Conservation (phyloP, 2,888 invertebrate genomes). For the Iphiclides podalirius region DNA sequence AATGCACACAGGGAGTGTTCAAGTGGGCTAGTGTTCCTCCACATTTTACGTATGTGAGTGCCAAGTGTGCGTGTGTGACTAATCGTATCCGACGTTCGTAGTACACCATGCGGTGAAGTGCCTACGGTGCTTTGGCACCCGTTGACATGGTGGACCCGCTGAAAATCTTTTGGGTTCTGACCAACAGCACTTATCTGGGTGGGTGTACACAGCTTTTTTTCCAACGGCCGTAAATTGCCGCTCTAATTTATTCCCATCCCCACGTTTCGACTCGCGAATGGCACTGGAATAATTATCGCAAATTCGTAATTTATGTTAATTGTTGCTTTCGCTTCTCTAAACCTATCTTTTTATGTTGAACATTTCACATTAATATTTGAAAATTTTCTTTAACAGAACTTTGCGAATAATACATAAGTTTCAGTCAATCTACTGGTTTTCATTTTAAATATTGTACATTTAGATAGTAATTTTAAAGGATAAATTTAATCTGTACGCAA, state of each 20-base stretch:
- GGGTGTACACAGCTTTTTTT: constrained; percentile 37
- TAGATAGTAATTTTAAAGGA: too few relatives aligned
- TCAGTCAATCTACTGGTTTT: too few relatives aligned
- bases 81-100: constrained; percentile 40
- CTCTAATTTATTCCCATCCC: constrained; percentile 1
- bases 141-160: constrained; percentile 89
- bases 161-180: constrained; percentile 91
- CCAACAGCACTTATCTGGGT: constrained; percentile 91
- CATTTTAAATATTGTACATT: too few relatives aligned
- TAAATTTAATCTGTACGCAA: too few relatives aligned
- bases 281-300: constrained; percentile 12
- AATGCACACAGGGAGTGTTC: constrained; percentile 24
- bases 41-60: constrained; percentile 27
- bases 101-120: constrained; percentile 73
- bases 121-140: constrained; percentile 54
- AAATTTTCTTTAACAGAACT: not conserved
- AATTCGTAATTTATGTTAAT: constrained; percentile 21
- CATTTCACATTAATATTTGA: not conserved
- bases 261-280: constrained; percentile 1
- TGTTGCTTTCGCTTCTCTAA: constrained; percentile 3
- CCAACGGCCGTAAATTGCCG: not conserved
- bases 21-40: constrained; percentile 17
- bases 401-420: not conserved
- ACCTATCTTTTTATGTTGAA: constrained; percentile 4
- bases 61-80: constrained; percentile 27